phyloP scores from a whole-genome alignment of 2,113 vertebrate genomes.

The Vimba vimba region DNA sequence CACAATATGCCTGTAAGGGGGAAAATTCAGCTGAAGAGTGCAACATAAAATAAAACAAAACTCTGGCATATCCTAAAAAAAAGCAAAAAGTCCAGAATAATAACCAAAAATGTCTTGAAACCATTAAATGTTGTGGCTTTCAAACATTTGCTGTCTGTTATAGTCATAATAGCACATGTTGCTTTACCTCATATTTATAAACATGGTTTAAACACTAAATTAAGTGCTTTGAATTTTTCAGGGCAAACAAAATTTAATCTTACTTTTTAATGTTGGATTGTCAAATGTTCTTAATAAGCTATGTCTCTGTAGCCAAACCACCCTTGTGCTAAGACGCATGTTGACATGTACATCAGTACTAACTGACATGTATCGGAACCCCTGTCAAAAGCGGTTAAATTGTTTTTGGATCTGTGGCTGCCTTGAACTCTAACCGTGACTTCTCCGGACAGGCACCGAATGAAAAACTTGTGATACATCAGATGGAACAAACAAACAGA shows the following conservation, averaged over 20 bases:
- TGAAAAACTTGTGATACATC: constrained; percentile 60
- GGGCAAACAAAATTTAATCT: constrained; percentile 63
- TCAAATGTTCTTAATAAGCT: constrained; percentile 32
- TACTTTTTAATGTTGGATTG: constrained; percentile 61
- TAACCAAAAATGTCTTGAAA: constrained; percentile 69
- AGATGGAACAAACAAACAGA: constrained; percentile 55
- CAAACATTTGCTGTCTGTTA: constrained; percentile 52
- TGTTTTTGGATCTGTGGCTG: constrained; percentile 71
- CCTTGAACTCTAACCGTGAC: constrained; percentile 70
- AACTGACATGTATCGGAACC: constrained; percentile 62
- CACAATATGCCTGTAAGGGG: constrained; percentile 94
- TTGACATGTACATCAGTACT: constrained; percentile 74
- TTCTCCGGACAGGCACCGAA: constrained; percentile 57
- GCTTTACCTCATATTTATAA: constrained; percentile 68
- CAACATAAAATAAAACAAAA: constrained; percentile 72
- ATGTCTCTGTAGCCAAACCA: constrained; percentile 71
- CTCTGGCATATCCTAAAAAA: constrained; percentile 71
- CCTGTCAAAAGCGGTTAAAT: constrained; percentile 68
- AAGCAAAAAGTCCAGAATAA: constrained; percentile 65
- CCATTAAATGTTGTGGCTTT: constrained; percentile 69
- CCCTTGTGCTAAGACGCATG: constrained; percentile 67
- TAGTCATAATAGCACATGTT: constrained; percentile 63
- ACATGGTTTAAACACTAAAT: constrained; percentile 74
- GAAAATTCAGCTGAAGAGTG: constrained; percentile 76
- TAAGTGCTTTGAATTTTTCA: constrained; percentile 69